Base-by-base conservation (phyloP, 2,888 invertebrate species). In the Nomada fabriciana region DNA sequence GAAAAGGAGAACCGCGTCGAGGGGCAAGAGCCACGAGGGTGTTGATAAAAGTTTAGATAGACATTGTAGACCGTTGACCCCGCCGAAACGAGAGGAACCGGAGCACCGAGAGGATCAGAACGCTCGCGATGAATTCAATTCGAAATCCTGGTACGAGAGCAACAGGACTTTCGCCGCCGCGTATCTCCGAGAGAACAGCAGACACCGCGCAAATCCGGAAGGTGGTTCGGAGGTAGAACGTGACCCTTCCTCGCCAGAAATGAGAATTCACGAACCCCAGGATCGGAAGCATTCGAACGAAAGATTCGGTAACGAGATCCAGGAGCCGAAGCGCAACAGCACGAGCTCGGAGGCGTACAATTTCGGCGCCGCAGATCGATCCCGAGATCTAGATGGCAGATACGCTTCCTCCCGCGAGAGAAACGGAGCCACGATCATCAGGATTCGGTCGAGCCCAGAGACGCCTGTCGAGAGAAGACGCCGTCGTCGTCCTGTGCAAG, bases 61-160 rank as follows among this genome's bases (percentile, higher is more conserved):
- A 68, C 91, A 93, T 80, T 90, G 90, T 20, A 89, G 92, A 80
- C 90, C 93, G 0, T 72, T 93, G 83, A 91, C 91, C 29, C 93
- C 93, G 0, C 92, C 91, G 23, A 87, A 65, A 69, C 75, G 70
- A 10, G 76, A 72, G 55, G 76, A 85, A 1, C 7, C 47, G 3
- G 80, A 79, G 47, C 18, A 10, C 52, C 42, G 50, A 9, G 67
- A 75, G 29, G 69, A 83, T 18, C 36, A 25, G 60, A 78, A 81
- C 64, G 77, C 79, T 10, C 80, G 63, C 23, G 82, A 84, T 42
- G 76, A 83, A 4, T 89, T 89, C 25, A 84, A 86, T 5, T 65
- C 86, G 69, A 91, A 87, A 59, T 86, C 87, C 69, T 91, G 90
- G 91, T 89, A 89, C 87, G 91, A 92, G 83, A 90, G 82, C 65